phyloP scores from a whole-genome alignment of 2,113 vertebrate genomes.

The Pygoscelis adeliae region DNA sequence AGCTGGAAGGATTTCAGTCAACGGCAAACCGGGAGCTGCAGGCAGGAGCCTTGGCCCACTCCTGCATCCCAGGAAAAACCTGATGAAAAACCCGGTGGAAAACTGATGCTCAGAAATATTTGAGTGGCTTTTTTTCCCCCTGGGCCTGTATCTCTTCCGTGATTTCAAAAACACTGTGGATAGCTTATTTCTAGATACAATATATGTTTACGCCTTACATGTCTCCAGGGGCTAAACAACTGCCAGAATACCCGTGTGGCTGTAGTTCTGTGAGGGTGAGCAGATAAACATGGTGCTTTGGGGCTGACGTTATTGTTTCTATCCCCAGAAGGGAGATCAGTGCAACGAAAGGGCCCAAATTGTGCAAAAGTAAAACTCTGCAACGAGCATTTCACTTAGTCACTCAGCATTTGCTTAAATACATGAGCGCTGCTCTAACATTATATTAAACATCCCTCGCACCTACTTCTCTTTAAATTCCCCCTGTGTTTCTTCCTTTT shows the following conservation, averaged over 20 bases:
- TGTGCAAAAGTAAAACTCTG: background rate
- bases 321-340: background rate
- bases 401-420: background rate
- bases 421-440: background rate
- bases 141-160: rapidly evolving
- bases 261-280: background rate
- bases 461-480: background rate
- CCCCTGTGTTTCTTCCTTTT: background rate
- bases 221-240: background rate
- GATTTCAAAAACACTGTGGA: background rate
- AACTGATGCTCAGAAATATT: background rate
- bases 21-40: rapidly evolving
- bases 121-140: background rate
- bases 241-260: background rate
- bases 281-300: background rate
- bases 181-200: background rate
- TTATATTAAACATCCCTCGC: background rate
- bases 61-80: background rate
- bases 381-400: background rate
- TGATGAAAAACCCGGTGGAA: background rate
- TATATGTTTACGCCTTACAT: background rate
- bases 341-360: background rate
- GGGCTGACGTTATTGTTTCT: background rate
- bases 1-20: background rate
- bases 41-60: background rate